phyloP scores from a whole-genome alignment of 1,140 invertebrate species.

The Brachionus plicatilis region DNA sequence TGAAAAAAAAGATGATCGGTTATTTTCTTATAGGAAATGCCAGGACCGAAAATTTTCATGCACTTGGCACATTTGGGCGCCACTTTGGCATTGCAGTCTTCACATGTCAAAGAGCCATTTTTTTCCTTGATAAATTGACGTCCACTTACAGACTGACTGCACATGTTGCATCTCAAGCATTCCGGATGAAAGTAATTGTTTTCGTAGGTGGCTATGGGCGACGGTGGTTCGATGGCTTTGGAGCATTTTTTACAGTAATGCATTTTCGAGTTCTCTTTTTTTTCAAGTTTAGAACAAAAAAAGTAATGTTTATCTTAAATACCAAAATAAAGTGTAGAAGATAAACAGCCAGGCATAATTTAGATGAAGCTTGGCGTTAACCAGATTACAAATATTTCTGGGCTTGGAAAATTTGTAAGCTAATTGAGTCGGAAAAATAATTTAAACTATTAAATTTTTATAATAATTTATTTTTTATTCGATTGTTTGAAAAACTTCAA shows the following conservation, averaged over 20 bases:
- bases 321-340: background rate
- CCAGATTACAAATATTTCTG: background rate
- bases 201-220: slow-evolving; percentile 30
- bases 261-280: background rate
- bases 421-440: slow-evolving; percentile 31
- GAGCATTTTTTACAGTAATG: slow-evolving; percentile 11
- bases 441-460: slow-evolving; percentile 1
- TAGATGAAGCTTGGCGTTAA: background rate
- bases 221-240: slow-evolving; percentile 14
- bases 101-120: slow-evolving; percentile 37
- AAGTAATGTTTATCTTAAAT: background rate
- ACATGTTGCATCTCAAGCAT: slow-evolving; percentile 1
- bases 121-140: slow-evolving; percentile 38
- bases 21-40: slow-evolving; percentile 21
- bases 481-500: background rate
- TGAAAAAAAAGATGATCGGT: background rate
- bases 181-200: slow-evolving; percentile 30
- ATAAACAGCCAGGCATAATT: background rate
- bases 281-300: background rate
- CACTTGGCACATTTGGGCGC: background rate
- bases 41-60: background rate
- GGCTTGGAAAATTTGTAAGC: background rate
- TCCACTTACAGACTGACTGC: background rate
- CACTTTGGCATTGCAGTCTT: slow-evolving; percentile 20
- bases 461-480: slow-evolving; percentile 1